Evolutionary conservation across 2,113 vertebrate genomes (phyloP), one percentile per base, ranked within the genome.

Genomic region (Oncorhynchus mykiss): DNA sequence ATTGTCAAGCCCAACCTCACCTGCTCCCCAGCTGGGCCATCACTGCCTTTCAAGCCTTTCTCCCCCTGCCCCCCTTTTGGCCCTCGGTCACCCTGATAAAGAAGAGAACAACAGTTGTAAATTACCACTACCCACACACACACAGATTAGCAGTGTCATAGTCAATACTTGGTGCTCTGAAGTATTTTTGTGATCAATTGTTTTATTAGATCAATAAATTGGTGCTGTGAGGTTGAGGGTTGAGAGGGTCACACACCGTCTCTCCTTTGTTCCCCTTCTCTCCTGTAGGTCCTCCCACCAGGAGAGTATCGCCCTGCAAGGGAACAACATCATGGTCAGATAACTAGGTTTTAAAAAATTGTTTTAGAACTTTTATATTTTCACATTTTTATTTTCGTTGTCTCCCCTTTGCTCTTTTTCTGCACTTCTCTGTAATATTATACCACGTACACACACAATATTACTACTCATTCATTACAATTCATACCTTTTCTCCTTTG

Each of bases 401-500:
- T 66, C 25, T 1, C 39, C 14, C 31, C 3, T 48, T 74, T 4
- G 72, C 71, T 13, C 1, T 60, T 24, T 24, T 9, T 22, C 49
- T 5, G 4, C 1, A 29, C 27, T 12, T 45, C 69, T 34, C 1
- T 16, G 9, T 8, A 60, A 20, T 72, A 31, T 27, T 29, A 7
- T 60, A 54, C 20, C 66, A 31, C 20, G 20, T 54, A 45, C 39
- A 45, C 39, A 45, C 39, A 45, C 39, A 45, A 45, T 45, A 45
- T 45, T 45, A 45, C 39, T 45, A 45, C 39, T 45, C 39, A 45
- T 14, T 71, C 69, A 78, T 80, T 75, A 75, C 86, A 79, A 86
- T 83, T 71, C 84, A 75, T 81, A 98, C 98, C 94, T 98, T 99
- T 78, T 98, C 97, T 90, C 98, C 98, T 91, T 96, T 99, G 65